Evolutionary conservation across 2,113 vertebrate species (phyloP).

Genomic region (Rutilus rutilus): DNA sequence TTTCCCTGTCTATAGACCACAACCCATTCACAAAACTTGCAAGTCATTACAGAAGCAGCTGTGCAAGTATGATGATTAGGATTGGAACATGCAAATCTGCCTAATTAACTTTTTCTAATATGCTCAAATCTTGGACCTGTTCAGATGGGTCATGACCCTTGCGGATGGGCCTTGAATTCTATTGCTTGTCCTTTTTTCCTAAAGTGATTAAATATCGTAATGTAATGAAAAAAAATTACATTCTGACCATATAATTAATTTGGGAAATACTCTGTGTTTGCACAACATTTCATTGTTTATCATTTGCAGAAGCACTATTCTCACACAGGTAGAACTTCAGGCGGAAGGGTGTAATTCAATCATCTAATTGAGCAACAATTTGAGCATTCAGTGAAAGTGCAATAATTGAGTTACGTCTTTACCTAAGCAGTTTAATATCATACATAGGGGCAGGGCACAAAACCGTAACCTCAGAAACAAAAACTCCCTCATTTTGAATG

Average conservation of each 20-base stretch:
- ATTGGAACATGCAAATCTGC: neutral
- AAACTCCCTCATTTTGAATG: neutral
- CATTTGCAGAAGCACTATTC: neutral
- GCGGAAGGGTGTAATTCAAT: neutral
- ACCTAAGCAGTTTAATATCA: neutral
- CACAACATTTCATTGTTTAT: neutral
- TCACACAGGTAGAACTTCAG: conserved; percentile 8
- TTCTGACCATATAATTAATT: neutral
- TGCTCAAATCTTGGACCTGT: neutral
- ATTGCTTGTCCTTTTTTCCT: neutral
- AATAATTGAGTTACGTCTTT: neutral
- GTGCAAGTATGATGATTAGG: neutral
- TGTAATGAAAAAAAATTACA: neutral
- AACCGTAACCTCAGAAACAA: neutral
- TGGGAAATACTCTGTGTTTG: neutral
- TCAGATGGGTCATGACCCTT: neutral
- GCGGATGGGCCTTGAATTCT: neutral
- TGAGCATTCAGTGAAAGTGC: neutral
- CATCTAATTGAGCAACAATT: too few relatives aligned
- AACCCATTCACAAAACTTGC: neutral
- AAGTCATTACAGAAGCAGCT: neutral
- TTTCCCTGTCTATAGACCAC: neutral
- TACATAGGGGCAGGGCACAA: neutral
- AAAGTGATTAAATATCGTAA: neutral
- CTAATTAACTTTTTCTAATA: neutral